Percentiles rank a stretch among this genome's conserved stretches.
phyloP scores from a whole-genome alignment of 2,797 vertebrate genomes.

The Graptemys geographica region DNA sequence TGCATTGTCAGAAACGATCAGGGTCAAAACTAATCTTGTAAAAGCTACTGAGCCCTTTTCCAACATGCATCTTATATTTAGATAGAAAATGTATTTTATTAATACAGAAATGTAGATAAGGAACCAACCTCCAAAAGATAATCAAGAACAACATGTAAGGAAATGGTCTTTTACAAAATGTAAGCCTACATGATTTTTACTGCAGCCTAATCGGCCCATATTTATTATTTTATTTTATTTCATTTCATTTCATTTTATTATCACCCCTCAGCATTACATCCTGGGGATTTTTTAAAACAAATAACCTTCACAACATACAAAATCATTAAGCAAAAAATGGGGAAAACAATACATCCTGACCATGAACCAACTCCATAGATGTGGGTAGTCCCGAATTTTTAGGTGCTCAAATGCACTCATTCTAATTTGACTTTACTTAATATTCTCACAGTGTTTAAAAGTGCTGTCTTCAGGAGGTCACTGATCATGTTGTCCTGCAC shows the following conservation, averaged over 20 bases:
- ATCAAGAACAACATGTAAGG: neutral
- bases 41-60: conserved; percentile 15
- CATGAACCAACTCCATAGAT: neutral
- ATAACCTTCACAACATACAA: neutral
- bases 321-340: neutral
- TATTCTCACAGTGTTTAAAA: neutral
- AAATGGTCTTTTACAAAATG: neutral
- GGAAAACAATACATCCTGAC: neutral
- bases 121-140: neutral
- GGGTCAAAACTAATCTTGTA: conserved; percentile 38
- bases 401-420: neutral
- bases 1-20: conserved; percentile 14
- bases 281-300: neutral
- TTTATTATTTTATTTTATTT: neutral
- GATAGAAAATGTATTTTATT: conserved; percentile 15
- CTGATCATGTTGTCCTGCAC: neutral
- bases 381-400: neutral
- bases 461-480: neutral
- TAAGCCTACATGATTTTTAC: neutral
- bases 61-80: conserved; percentile 16
- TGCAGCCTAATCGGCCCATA: neutral
- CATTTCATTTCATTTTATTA: neutral
- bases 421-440: neutral
- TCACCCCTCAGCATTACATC: neutral
- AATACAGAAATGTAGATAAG: conserved; percentile 22